Base-by-base conservation (phyloP, 2,888 invertebrate species). In the Lepetodrilus schrolli region DNA sequence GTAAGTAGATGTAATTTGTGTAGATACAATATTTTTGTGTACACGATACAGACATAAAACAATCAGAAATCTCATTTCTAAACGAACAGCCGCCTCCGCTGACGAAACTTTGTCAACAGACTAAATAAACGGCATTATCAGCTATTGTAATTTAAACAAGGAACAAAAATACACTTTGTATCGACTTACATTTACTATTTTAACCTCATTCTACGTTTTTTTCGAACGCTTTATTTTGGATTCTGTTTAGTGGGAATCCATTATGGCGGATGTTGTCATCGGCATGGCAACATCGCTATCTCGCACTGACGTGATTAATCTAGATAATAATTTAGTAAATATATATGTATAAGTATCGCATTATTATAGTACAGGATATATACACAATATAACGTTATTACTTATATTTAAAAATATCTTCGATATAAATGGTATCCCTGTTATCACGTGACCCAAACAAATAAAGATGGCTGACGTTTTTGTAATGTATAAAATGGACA, bases 231-330 rank as follows among this genome's bases (percentile, higher is more conserved):
- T 30, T 58, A 58, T 26, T 51, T n/a, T 21, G 10, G 26, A 17
- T 58, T n/a, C 34, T 26, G 34, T 58, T 30, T 2, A 58, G 43
- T 13, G 17, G 26, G 66, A 3, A 70, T 73, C 76, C 76, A 77
- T 78, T 70, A 68, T 69, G 51, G 58, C 85, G 85, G 85, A 86
- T 83, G 84, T 85, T 82, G 75, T 74, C 75, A 83, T 84, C 82
- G 76, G 80, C 80, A 84, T 77, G 83, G 68, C 70, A 71, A 50
- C 36, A 49, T 17, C 2, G 13, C 20, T 38, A 8, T 34, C 68
- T 72, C 76, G 51, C 66, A 13, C 0, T 5, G 17, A 10, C 37
- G 58, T 49, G 75, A 72, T 38, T 20, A n/a, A 37, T 4, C 37
- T 7, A 50, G 34, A 17, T 17, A 20, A 5, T 2, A 50, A 30